phyloP scores from a whole-genome alignment of 2,113 vertebrate genomes.

The Recurvirostra avosetta region DNA sequence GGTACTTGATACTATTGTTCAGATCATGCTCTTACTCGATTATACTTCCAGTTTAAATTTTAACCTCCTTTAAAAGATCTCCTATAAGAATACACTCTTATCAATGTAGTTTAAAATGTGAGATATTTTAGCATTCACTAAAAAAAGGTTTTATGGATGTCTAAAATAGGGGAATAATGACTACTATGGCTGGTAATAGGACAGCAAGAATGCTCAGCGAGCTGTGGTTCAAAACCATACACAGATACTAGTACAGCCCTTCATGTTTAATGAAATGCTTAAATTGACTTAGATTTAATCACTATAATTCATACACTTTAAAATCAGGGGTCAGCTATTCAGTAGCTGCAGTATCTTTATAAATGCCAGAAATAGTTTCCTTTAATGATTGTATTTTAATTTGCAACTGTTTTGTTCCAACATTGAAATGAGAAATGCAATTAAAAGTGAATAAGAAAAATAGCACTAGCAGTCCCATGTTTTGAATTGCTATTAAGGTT shows the following conservation, averaged over 20 bases:
- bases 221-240: neutral
- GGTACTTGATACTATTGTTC: neutral
- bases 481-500: neutral
- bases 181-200: neutral
- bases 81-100: neutral
- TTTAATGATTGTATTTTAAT: constrained; percentile 1
- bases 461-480: neutral
- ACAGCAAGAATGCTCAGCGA: neutral
- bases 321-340: neutral
- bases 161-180: neutral
- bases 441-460: neutral
- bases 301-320: constrained; percentile 25
- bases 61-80: neutral
- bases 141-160: neutral
- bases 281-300: constrained; percentile 7
- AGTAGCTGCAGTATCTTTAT: neutral
- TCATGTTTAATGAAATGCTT: constrained; percentile 17
- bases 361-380: neutral
- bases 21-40: neutral
- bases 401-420: neutral
- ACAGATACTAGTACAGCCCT: neutral
- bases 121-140: neutral
- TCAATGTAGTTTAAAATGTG: neutral
- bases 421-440: neutral
- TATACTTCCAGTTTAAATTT: neutral